Percentiles rank a stretch among this genome's conserved stretches.
Evolutionary conservation across 2,797 vertebrate genomes (phyloP).

Genomic region (Malacoraja senta): DNA sequence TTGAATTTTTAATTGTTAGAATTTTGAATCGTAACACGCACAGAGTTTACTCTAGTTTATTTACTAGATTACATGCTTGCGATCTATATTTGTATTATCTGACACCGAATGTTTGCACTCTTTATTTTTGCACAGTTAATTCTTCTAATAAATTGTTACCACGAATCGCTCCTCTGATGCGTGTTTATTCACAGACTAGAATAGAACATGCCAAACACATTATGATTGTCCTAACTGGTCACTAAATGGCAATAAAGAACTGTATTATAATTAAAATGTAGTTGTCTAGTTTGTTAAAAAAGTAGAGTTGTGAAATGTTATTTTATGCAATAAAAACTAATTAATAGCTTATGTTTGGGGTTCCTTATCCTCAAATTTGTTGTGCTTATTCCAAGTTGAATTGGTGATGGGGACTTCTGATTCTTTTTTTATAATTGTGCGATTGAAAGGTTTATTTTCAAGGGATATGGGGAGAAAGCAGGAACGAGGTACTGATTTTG

Average conservation of each 20-base stretch:
- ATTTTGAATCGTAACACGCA: not conserved
- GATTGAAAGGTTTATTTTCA: not conserved
- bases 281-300: not conserved
- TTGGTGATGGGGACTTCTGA: not conserved
- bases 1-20: slow-evolving; percentile 30
- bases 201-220: not conserved
- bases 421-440: not conserved
- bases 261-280: not conserved
- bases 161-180: not conserved
- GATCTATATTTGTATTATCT: not conserved
- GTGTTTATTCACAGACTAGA: not conserved
- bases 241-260: not conserved
- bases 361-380: not conserved
- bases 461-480: no score
- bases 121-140: not conserved
- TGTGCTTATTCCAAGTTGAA: not conserved
- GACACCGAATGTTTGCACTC: not conserved
- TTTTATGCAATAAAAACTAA: not conserved
- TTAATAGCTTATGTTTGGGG: not conserved
- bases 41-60: not conserved
- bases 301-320: not conserved
- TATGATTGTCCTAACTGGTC: not conserved
- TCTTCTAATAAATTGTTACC: not conserved
- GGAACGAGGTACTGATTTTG: no score
- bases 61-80: slow-evolving; percentile 4